Base-by-base conservation (phyloP, 53 echinoderm and acorn worm genomes). In the Holothuria scabra region DNA sequence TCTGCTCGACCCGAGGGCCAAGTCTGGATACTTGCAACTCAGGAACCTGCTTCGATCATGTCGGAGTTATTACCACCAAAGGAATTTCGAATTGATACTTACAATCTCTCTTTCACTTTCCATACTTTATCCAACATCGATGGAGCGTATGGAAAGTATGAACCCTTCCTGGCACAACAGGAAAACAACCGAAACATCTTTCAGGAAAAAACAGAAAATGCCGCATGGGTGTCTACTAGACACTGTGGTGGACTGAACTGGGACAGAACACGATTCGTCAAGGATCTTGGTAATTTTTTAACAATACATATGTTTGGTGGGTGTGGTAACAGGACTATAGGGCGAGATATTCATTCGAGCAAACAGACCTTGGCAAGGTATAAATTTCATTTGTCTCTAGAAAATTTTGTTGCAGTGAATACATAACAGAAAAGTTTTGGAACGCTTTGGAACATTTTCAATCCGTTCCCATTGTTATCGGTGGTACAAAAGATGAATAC, bases 341-440 rank as follows among this genome's bases (percentile, higher is more conserved):
- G 28, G 22, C 28, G 31, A 12, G 28, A 16, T 64, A 13, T 28
- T 18, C 16, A 1, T 13, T 28, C 14, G 31, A 64, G 13, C 28
- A 64, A n/a, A 13, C 0, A 4, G 0, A n/a, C 20, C 31, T 28
- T 28, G 20, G 11, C 4, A 21, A 64, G 24, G 26, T 64, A 64
- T 64, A 64, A 64, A n/a, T 64, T 64, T 64, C 28, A 28, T 12
- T 10, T 64, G 14, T 28, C 65, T 16, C 26, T 64, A 18, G 65
- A 64, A 64, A 64, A 64, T 10, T 28, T 2, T 64, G 65, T 64
- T 64, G 65, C 24, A 64, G 31, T 64, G 65, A 64, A 64, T 64
- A 64, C 20, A 64, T 64, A 28, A 64, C 65, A 28, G 65, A 64
- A n/a, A 64, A 64, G 10, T 64, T 64, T 21, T 64, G 65, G 65